Percentiles rank a stretch among this genome's conserved stretches.
Conservation (phyloP, 1,140 invertebrate species). For the Drosophila tropicalis region DNA sequence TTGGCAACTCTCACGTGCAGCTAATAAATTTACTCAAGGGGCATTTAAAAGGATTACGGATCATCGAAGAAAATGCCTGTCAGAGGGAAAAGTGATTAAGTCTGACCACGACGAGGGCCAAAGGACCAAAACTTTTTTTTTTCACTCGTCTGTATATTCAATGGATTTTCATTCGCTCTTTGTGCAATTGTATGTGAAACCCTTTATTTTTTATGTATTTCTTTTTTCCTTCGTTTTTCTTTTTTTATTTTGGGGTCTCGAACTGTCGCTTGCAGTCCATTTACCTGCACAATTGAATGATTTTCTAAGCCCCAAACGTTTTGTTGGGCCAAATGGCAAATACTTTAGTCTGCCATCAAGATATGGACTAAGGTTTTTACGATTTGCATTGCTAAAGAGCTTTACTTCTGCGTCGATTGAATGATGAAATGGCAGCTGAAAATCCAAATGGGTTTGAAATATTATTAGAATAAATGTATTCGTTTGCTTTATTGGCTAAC, state of each 20-base stretch:
- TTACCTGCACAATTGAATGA: slow-evolving; percentile 83
- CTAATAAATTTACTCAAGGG: slow-evolving; percentile 72
- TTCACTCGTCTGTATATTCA: slow-evolving; percentile 30
- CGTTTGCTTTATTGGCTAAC: not conserved
- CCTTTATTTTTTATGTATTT: slow-evolving; percentile 56
- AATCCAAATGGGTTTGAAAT: not conserved
- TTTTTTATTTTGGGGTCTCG: slow-evolving; percentile 46
- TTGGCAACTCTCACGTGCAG: slow-evolving; percentile 72
- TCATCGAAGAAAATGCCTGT: slow-evolving; percentile 53
- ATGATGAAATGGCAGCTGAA: not conserved
- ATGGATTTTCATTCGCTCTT: slow-evolving; percentile 28
- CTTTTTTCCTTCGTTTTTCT: slow-evolving; percentile 23
- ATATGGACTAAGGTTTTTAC: slow-evolving; percentile 7
- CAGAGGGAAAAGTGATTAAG: slow-evolving; percentile 77
- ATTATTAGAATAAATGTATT: not conserved
- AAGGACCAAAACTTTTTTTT: slow-evolving; percentile 51
- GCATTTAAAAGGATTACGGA: slow-evolving; percentile 73
- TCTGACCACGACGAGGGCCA: slow-evolving; percentile 50
- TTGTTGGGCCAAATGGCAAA: slow-evolving; percentile 16
- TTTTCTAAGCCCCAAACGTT: slow-evolving; percentile 63
- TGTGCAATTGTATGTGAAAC: slow-evolving; percentile 76
- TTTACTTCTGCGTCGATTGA: slow-evolving; percentile 2
- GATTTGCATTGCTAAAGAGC: slow-evolving; percentile 16
- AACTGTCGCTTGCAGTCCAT: slow-evolving; percentile 81
- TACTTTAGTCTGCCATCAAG: slow-evolving; percentile 32